A percentile compares a stretch with the other conserved stretches of the same genome.
phyloP scores from a whole-genome alignment of 2,113 vertebrate genomes.

The Myxocyprinus asiaticus region DNA sequence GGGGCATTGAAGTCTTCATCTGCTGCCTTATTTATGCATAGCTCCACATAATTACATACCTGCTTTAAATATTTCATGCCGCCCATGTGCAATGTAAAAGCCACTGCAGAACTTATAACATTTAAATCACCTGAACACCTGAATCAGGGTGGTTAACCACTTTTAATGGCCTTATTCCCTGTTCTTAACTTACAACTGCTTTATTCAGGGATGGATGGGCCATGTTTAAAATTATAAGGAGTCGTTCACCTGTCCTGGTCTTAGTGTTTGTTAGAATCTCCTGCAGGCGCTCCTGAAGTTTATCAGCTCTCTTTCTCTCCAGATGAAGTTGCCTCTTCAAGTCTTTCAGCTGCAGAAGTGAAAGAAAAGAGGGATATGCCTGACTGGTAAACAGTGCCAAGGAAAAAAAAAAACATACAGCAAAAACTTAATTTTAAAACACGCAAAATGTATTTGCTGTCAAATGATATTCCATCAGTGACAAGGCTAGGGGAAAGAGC shows the following conservation, averaged over 20 bases:
- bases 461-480: background rate
- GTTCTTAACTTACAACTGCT: background rate
- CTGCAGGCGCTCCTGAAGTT: conserved; percentile 89
- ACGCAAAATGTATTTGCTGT: too few relatives aligned
- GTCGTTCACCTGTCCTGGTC: conserved; percentile 79
- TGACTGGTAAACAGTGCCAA: background rate
- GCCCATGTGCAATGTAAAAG: conserved; percentile 14
- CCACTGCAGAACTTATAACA: background rate
- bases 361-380: background rate
- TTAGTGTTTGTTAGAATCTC: conserved; percentile 91
- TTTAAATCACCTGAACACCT: background rate
- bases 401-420: background rate
- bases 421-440: background rate
- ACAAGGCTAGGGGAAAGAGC: background rate
- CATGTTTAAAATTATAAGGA: background rate
- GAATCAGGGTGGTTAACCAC: background rate
- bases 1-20: conserved; percentile 5
- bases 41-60: conserved; percentile 41
- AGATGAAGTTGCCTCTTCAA: conserved; percentile 90
- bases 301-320: conserved; percentile 87
- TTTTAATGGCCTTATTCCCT: background rate
- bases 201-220: background rate
- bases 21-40: conserved; percentile 21
- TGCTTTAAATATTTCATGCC: conserved; percentile 45
- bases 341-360: conserved; percentile 81